Evolutionary conservation across 2,888 invertebrate species (phyloP).

Genomic region (Caenorhabditis drosophilae): DNA sequence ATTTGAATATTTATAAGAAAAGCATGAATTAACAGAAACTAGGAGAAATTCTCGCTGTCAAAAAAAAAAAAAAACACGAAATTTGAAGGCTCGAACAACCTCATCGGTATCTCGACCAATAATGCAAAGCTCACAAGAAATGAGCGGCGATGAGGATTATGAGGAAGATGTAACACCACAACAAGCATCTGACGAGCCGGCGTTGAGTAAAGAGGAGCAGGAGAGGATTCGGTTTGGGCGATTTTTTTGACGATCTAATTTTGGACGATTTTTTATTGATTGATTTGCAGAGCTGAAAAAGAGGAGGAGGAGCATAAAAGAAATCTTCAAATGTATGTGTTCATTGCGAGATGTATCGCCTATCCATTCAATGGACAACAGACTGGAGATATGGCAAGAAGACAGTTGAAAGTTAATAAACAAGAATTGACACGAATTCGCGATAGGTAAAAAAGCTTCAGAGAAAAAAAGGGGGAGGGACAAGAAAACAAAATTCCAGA

Average conservation of each 20-base stretch:
- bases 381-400: constrained; percentile 86
- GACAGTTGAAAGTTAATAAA: constrained; percentile 93
- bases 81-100: constrained; percentile 43
- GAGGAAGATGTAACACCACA: constrained; percentile 43
- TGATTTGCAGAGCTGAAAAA: constrained; percentile 80
- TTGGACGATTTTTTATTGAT: background rate
- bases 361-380: constrained; percentile 99
- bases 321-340: constrained; percentile 93
- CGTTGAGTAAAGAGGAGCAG: constrained; percentile 65
- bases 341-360: constrained; percentile 85
- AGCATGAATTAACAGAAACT: no score
- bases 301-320: constrained; percentile 95
- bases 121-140: constrained; percentile 63
- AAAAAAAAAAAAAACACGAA: no score
- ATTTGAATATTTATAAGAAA: no score
- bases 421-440: constrained; percentile 76
- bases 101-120: constrained; percentile 49
- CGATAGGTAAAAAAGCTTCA: constrained; percentile 48
- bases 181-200: constrained; percentile 25
- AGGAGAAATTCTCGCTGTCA: no score
- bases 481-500: constrained; percentile 70
- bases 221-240: constrained; percentile 59
- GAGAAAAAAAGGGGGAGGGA: no score
- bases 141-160: constrained; percentile 60
- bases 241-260: background rate